Base-by-base conservation (phyloP, 2,797 vertebrate species). In the Caiman crocodilus region DNA sequence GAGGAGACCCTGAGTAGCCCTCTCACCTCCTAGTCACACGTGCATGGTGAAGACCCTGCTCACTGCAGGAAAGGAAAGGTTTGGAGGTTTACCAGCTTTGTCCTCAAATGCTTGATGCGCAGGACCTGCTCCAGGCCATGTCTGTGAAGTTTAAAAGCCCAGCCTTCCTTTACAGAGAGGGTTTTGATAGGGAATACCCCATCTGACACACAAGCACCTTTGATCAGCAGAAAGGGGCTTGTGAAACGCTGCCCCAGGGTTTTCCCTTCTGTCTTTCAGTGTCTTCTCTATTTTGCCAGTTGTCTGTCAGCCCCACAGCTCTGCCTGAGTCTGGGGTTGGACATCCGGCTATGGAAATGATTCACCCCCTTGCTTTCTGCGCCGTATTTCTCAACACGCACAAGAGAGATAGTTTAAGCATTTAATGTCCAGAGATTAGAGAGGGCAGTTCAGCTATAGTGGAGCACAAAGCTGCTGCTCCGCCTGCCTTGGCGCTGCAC, bases 351-450 rank as follows among this genome's bases (percentile, higher is more conserved):
- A 90, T 0, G 2, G 90, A 81, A 87, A 95, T 96, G 95, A 93
- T 91, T 97, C 93, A 95, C 90, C 0, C 14, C 79, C 87, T 88
- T 92, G 90, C 93, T 94, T 90, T n/a, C 85, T 71, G 96, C 94
- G 88, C 92, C 65, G 42, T 73, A 64, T n/a, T 90, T 94, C 94
- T 91, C 89, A 94, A 50, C 42, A 50, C 9, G 42, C 42, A 50
- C 42, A 50, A 50, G 42, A 50, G 9, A 50, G 42, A 10, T 96
- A 81, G 82, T 96, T 97, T 96, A 92, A 96, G 94, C 95, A 88
- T 96, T 97, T 96, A 97, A 97, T 97, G 96, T 95, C 95, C 91
- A 90, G 79, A 94, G 91, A 95, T 94, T 94, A 97, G 97, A 96
- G 95, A 92, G 82, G 94, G 88, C 94, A 93, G 94, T 81, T 79